Percentiles rank a stretch among this genome's conserved stretches.
Conservation (phyloP, 2,113 vertebrate genomes). For the Nothobranchius kuhntae region DNA sequence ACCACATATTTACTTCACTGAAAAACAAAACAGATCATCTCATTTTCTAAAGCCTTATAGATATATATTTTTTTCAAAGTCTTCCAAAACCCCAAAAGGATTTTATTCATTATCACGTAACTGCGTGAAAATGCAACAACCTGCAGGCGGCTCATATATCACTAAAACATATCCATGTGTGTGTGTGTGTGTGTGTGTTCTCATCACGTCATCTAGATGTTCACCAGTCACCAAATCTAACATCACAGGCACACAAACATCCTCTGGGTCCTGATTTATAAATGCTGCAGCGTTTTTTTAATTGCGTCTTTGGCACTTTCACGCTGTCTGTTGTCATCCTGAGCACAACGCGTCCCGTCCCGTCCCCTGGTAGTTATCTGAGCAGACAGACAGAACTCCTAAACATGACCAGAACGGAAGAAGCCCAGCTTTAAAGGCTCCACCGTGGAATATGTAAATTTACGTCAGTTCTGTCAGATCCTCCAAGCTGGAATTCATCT, state of each 20-base stretch:
- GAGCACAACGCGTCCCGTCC: not conserved
- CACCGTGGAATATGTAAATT: not conserved
- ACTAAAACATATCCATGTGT: no score
- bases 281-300: constrained; percentile 16
- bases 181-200: no score
- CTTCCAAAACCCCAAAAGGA: no score
- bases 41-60: no score
- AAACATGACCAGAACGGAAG: constrained; percentile 8
- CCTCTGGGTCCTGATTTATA: constrained; percentile 6
- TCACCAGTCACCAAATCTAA: not conserved
- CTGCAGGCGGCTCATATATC: no score
- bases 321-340: not conserved
- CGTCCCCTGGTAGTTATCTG: not conserved
- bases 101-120: no score
- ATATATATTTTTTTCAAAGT: no score
- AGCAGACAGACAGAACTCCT: constrained; percentile 7
- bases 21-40: no score
- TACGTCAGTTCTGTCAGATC: not conserved
- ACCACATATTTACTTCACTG: no score
- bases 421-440: not conserved
- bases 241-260: not conserved
- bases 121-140: no score
- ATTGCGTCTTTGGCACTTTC: constrained; percentile 9
- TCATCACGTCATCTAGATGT: not conserved
- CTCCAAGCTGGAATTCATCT: constrained; percentile 8